These are phyloP conservation scores for Triops cancriformis DNA, from an alignment of 1,140 invertebrate genomes.

Conservation along the genomic window DNA sequence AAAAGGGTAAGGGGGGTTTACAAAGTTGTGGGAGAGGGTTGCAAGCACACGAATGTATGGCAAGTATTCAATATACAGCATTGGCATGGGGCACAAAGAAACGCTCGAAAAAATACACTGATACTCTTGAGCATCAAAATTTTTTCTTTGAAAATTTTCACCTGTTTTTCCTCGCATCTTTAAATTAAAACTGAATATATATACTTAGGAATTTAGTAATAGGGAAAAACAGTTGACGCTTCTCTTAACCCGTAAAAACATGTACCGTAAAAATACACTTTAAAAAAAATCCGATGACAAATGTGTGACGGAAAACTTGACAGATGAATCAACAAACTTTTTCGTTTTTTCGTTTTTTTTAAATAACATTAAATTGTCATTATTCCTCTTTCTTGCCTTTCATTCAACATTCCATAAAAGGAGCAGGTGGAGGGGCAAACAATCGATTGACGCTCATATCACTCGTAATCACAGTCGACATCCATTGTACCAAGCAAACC, in stretches of 20 bases:
- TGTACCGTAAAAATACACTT: no score
- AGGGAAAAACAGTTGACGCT: no score
- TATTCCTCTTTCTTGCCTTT: neutral
- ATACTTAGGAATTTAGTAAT: no score
- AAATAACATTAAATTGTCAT: neutral
- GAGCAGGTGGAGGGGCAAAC: neutral
- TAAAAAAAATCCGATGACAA: no score
- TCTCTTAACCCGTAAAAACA: no score
- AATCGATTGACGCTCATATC: constrained; percentile 13
- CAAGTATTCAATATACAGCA: neutral
- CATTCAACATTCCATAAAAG: neutral
- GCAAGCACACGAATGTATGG: neutral
- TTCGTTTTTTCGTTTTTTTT: no score
- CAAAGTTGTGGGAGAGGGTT: neutral
- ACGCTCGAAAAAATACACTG: neutral
- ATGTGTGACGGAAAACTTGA: no score
- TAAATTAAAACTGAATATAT: no score
- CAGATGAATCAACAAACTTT: no score
- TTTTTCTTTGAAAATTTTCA: no score
- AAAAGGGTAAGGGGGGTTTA: neutral
- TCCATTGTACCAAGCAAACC: constrained; percentile 4
- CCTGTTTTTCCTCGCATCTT: no score
- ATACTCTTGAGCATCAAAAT: neutral
- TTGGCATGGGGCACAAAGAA: neutral
- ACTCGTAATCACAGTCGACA: constrained; percentile 10